phyloP scores from a whole-genome alignment of 2,113 vertebrate species.

The Eidolon helvum region DNA sequence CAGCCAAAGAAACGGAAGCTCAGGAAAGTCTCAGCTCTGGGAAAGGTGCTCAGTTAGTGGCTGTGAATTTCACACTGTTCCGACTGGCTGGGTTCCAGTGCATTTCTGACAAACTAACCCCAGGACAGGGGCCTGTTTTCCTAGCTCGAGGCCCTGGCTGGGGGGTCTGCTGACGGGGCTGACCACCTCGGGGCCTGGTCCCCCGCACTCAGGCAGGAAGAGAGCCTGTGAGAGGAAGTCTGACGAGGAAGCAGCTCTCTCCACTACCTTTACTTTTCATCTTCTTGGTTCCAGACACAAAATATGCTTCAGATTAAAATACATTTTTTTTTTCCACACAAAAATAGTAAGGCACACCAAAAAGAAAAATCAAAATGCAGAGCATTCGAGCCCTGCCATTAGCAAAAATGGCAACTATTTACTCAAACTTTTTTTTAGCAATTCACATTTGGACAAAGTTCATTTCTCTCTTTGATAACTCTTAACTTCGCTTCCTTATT shows the following conservation, averaged over 20 bases:
- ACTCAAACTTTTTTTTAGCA: neutral
- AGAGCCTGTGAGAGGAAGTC: neutral
- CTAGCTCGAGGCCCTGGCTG: too few species aligned
- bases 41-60: neutral
- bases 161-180: neutral
- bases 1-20: neutral
- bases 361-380: neutral
- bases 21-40: neutral
- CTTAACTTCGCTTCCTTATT: neutral
- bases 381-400: neutral
- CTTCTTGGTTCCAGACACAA: neutral
- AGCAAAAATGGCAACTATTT: neutral
- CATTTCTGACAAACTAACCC: neutral
- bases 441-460: neutral
- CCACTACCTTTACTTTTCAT: neutral
- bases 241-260: neutral
- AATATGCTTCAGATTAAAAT: neutral
- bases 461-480: neutral
- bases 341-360: neutral
- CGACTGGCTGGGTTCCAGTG: neutral
- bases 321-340: neutral
- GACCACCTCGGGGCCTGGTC: neutral
- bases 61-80: neutral
- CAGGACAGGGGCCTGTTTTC: neutral
- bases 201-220: neutral